Evolutionary conservation across 2,113 vertebrate genomes (phyloP), one percentile per base, ranked within the genome.

Genomic region (Benitochromis conjunctus): DNA sequence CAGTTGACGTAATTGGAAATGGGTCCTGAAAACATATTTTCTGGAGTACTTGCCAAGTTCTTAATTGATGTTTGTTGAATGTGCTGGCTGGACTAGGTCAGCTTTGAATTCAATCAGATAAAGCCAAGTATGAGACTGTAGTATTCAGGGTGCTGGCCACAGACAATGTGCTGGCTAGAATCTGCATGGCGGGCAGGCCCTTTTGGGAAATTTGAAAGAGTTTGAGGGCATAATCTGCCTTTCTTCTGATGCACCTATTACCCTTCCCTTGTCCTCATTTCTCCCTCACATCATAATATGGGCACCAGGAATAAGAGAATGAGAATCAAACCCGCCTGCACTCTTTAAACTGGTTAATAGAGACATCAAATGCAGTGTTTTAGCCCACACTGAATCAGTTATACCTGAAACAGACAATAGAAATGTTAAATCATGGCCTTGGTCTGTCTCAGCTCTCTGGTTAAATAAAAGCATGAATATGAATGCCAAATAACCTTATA

Each of bases 201-300:
- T 88, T 87, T 85, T 41, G 53, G 83, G 86, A 84, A 88, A 88
- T 88, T 79, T 60, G 80, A 83, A 71, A 83, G 79, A 69, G 81
- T 86, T 85, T 90, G 74, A 84, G 80, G 89, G 55, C 86, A 88
- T 89, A 56, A 36, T 81, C 57, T 80, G 29, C 55, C 64, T 92
- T 92, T 90, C 83, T 89, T 91, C 83, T 74, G 55, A 80, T 84
- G 58, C 82, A 86, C 56, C 26, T 21, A 86, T 92, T 93, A 86
- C 69, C 76, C 62, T 79, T 81, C 64, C 84, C 51, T 80, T 88
- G 77, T 88, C 84, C 89, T 88, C 54, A 3, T 81, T 84, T 60
- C 79, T 13, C 53, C 55, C 36, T 85, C 58, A 69, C 82, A 88
- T 89, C 90, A 55, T 86, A 87, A 88, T 86, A 66, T 77, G 82